These are phyloP conservation scores for Sphecodes monilicornis DNA, from an alignment of 2,888 invertebrate genomes.

Conservation along the genomic window DNA sequence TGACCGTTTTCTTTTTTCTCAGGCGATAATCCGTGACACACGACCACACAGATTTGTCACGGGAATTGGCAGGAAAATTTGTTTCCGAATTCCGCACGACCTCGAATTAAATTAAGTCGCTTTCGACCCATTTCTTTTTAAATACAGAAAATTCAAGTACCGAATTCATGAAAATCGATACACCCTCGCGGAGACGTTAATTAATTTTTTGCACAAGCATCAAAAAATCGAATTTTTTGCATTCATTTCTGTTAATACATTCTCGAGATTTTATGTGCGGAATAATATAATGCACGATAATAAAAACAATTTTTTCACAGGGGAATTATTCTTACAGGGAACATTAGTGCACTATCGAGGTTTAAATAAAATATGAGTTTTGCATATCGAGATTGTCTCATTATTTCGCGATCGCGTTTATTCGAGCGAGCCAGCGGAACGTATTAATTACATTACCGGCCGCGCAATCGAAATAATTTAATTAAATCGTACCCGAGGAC, in stretches of 20 bases:
- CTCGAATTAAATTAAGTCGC: background rate
- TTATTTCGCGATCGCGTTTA: background rate
- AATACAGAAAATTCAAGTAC: background rate
- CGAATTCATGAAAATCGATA: background rate
- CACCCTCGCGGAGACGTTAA: background rate
- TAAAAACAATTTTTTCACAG: background rate
- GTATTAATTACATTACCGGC: background rate
- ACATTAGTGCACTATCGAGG: background rate
- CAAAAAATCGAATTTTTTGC: background rate
- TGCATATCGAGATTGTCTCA: background rate
- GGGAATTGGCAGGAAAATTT: background rate
- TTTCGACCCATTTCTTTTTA: background rate
- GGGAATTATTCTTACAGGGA: too few relatives aligned
- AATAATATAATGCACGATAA: background rate
- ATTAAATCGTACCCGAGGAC: slow-evolving; percentile 23
- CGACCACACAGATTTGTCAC: background rate
- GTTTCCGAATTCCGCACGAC: background rate
- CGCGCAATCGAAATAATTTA: slow-evolving; percentile 20
- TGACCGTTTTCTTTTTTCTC: background rate
- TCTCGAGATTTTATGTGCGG: background rate
- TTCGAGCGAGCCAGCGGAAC: background rate
- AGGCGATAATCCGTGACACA: background rate
- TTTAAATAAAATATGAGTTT: background rate
- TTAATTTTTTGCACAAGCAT: background rate
- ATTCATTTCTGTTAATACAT: background rate